phyloP scores from a whole-genome alignment of 2,888 invertebrate species.

The Drosophila sordidula region DNA sequence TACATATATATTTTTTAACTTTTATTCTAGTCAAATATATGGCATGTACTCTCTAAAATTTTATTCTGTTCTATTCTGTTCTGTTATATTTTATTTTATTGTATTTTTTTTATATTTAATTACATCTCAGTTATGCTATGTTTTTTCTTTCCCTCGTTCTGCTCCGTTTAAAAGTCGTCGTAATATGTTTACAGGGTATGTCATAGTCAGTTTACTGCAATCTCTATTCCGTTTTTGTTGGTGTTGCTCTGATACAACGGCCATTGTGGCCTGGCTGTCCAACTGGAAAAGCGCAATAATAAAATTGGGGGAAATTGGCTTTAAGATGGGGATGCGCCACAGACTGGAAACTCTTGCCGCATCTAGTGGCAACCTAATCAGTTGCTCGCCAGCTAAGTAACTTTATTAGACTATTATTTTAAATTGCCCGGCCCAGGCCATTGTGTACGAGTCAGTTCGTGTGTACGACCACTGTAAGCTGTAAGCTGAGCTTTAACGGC shows the following conservation, averaged over 20 bases:
- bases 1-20: too few relatives aligned
- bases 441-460: constrained; percentile 25
- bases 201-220: background rate
- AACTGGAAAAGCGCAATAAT: constrained; percentile 71
- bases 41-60: too few relatives aligned
- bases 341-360: constrained; percentile 36
- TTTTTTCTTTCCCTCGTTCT: too few relatives aligned
- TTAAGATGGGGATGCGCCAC: constrained; percentile 59
- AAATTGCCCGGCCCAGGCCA: constrained; percentile 63
- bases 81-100: too few relatives aligned
- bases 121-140: too few relatives aligned
- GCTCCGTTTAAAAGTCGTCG: too few relatives aligned
- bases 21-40: too few relatives aligned
- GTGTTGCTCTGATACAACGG: constrained; percentile 39
- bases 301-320: constrained; percentile 74
- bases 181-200: constrained; percentile 14
- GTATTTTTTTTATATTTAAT: background rate
- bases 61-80: too few relatives aligned
- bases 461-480: constrained; percentile 27
- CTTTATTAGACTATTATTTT: constrained; percentile 77
- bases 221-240: constrained; percentile 21
- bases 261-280: constrained; percentile 42
- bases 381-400: constrained; percentile 74
- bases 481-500: constrained; percentile 47
- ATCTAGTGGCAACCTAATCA: constrained; percentile 62